Percentiles rank a stretch among this genome's conserved stretches.
Conservation (phyloP, 2,797 vertebrate species). For the Pangasius mekongensis region DNA sequence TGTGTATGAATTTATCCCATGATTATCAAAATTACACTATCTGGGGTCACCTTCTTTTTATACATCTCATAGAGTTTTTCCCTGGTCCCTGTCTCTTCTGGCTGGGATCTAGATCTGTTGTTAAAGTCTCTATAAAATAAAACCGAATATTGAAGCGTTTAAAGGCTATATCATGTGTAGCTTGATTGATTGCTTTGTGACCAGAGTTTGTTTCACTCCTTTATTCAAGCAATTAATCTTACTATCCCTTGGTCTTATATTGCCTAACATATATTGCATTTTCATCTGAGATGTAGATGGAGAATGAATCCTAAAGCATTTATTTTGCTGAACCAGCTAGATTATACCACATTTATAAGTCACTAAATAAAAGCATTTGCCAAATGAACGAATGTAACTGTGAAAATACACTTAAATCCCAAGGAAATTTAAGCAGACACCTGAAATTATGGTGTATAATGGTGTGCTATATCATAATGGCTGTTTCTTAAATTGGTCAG, state of each 20-base stretch:
- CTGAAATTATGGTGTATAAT: neutral
- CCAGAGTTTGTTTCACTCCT: neutral
- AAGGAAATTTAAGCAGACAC: neutral
- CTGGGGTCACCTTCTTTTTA: neutral
- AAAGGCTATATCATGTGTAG: neutral
- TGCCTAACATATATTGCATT: neutral
- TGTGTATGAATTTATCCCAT: neutral
- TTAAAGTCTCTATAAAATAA: neutral
- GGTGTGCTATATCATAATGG: slow-evolving; percentile 5
- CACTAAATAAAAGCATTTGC: neutral
- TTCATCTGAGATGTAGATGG: neutral
- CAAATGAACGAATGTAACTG: neutral
- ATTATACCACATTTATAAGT: neutral
- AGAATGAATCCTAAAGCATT: neutral
- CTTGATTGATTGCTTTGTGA: neutral
- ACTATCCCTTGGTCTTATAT: neutral
- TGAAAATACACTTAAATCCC: neutral
- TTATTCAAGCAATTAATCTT: neutral
- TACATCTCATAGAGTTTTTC: neutral
- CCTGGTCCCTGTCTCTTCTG: neutral
- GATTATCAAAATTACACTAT: neutral
- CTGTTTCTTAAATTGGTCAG: slow-evolving; percentile 2
- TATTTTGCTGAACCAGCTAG: neutral
- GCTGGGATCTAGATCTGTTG: neutral
- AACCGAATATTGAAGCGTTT: neutral